Conservation (phyloP, 2,888 invertebrate genomes). For the Hermaeophaga mercurialis region DNA sequence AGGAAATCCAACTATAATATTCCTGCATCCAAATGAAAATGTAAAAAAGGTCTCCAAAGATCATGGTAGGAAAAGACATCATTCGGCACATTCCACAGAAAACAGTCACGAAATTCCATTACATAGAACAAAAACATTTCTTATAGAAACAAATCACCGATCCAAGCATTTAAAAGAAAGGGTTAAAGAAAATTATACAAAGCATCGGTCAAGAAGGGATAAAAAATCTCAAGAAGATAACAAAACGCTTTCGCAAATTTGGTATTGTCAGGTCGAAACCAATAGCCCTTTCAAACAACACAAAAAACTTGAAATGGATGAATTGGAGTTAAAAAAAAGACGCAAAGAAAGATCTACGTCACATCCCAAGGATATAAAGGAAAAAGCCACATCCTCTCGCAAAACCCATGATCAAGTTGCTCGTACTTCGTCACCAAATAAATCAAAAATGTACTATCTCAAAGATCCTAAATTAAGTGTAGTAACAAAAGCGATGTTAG, state of each 20-base stretch:
- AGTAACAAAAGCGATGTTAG: background rate
- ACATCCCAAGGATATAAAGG: background rate
- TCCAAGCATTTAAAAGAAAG: too few relatives aligned
- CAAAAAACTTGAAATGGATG: too few relatives aligned
- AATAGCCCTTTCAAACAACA: constrained; percentile 23
- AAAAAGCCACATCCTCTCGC: constrained; percentile 3
- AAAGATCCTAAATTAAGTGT: background rate
- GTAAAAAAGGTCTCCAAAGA: too few relatives aligned
- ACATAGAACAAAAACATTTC: constrained; percentile 31
- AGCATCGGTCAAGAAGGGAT: constrained; percentile 20
- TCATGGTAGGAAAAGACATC: constrained; percentile 5
- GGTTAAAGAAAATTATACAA: too few relatives aligned
- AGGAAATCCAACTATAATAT: background rate
- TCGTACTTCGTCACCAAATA: background rate
- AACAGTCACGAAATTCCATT: constrained; percentile 13
- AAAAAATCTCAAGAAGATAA: constrained; percentile 3
- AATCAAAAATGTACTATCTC: background rate
- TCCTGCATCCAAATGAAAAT: background rate
- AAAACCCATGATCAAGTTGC: background rate
- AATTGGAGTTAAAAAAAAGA: background rate
- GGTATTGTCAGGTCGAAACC: constrained; percentile 33
- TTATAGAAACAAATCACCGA: constrained; percentile 9
- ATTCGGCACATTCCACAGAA: constrained; percentile 1
- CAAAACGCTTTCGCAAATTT: constrained; percentile 16
- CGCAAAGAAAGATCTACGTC: background rate